Evolutionary conservation across 2,888 invertebrate genomes (phyloP), one percentile per base, ranked within the genome.

Genomic region (Philaethria dido): DNA sequence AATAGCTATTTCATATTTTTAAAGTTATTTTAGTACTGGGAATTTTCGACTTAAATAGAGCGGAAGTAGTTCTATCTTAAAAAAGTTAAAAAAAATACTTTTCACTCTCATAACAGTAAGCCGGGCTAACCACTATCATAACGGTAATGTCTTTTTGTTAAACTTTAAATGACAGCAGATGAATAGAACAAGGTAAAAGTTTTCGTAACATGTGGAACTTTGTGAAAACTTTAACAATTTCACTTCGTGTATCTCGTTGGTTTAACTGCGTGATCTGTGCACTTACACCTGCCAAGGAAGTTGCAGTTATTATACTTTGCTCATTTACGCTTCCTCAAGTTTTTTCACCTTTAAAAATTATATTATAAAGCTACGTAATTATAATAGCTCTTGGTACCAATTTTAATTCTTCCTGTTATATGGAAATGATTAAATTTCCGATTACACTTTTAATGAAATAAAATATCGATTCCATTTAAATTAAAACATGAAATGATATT

Each of bases 181-280:
- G 42, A 22, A 22, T 57, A 57, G 57, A 42, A 57, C 57, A 57
- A 57, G n/a, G 57, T 9, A 22, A 42, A 57, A 57, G 39, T 57
- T 57, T 39, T 25, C n/a, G 22, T 57, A 57, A 42, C 57, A 57
- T 57, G 42, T 57, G 39, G 13, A 25, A 45, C 45, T 29, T 60
- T 42, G 59, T 8, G 59, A 60, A 59, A 45, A 60, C 44, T 60
- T 60, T 14, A 29, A 60, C 45, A 60, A 52, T 29, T 44, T 59
- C 16, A 59, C 13, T 42, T 45, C 59, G 25, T 44, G 29, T 59
- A 29, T 45, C 25, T 59, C 5, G 18, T 44, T 59, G 44, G 18
- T 59, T 59, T n/a, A 57, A 42, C 39, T n/a, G 39, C 39, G 55
- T 57, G 55, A 39, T 39, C n/a, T 42, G 20, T 57, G 14, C 20